Base-by-base conservation (phyloP, 2,888 invertebrate species). In the Cheilosia pagana region DNA sequence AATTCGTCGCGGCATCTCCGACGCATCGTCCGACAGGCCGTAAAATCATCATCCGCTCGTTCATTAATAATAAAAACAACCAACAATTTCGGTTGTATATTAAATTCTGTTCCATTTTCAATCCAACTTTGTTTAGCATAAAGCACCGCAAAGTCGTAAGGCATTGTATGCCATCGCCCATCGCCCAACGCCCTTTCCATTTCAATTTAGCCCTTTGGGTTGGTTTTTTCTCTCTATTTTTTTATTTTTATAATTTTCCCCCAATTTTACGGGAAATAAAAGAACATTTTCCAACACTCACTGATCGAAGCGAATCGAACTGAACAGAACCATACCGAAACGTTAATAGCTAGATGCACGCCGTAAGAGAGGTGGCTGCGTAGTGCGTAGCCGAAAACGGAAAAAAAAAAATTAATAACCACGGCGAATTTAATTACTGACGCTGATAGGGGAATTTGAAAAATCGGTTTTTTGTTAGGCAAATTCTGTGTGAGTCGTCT, bases 381-480 rank as follows among this genome's bases (percentile, higher is more conserved):
- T 25, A 4, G 25, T 3, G 4, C 2, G 25, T 12, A 35, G 12
- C 12, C 10, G 12, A 35, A 35, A 35, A 35, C 10, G 3, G 8
- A 28, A 28, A 1, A 35, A 35, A 67, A 19, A 63, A 65, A 59
- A 71, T 59, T 67, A 63, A 63, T 76, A 65, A 74, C 85, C 85
- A 50, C 52, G 67, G 65, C 75, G 60, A 85, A 85, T 81, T 85
- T 85, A 85, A 85, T 81, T 85, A 68, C 62, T 53, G 43, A 79
- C 72, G 50, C 75, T 57, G 28, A 28, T 63, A 81, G 76, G 59
- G 76, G 71, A 75, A 59, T 83, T 83, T 74, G 57, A 79, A 75
- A 79, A 65, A 75, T 63, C 45, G 63, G 52, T 52, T 63, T 57
- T 53, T 57, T 53, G 12, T 76, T 41, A 70, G 23, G 70, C 71